Conservation (phyloP, 2,113 vertebrate species). For the Sterna hirundo region DNA sequence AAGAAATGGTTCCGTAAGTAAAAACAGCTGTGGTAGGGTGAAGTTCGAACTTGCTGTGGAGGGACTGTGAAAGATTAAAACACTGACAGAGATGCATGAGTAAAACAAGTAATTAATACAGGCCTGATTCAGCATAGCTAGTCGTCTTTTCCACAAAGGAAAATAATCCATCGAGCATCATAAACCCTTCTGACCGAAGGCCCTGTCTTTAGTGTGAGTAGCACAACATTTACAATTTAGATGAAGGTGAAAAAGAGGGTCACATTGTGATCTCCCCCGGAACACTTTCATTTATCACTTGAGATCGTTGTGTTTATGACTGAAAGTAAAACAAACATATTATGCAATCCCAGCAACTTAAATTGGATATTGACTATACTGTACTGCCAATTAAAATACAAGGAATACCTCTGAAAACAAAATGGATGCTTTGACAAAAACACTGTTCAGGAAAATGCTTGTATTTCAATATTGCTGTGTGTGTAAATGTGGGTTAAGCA, state of each 20-base stretch:
- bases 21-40: neutral
- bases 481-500: neutral
- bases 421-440: neutral
- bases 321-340: neutral
- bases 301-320: neutral
- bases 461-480: neutral
- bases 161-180: neutral
- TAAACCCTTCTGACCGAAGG: neutral
- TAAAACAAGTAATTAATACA: neutral
- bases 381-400: neutral
- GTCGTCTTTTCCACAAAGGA: neutral
- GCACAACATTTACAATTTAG: neutral
- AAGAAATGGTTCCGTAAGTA: neutral
- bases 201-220: neutral
- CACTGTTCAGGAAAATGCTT: neutral
- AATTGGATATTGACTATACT: neutral
- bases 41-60: neutral
- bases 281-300: neutral
- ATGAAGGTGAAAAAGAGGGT: neutral
- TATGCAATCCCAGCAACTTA: neutral
- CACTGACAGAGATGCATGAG: neutral
- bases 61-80: neutral
- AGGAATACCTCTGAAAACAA: neutral
- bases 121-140: neutral
- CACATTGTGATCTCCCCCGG: neutral